phyloP scores from a whole-genome alignment of 2,888 invertebrate species.

The Amphipoea lucens region DNA sequence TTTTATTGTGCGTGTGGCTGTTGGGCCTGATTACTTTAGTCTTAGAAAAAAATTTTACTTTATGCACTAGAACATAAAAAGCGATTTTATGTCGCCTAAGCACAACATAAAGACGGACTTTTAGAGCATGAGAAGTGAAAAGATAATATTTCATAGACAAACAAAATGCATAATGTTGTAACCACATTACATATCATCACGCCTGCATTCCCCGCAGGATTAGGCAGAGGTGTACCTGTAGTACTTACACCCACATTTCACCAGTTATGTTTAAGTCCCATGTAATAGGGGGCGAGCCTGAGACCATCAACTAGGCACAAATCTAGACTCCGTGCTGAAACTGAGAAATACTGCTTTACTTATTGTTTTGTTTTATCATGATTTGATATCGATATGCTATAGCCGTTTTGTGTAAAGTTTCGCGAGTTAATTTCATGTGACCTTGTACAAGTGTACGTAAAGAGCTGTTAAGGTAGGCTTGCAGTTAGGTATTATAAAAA shows the following conservation, averaged over 20 bases:
- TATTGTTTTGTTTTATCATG: neutral
- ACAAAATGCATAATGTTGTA: neutral
- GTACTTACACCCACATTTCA: too few relatives aligned
- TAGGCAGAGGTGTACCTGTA: too few relatives aligned
- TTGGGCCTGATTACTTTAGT: too few relatives aligned
- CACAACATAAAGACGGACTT: too few relatives aligned
- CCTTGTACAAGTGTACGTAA: neutral
- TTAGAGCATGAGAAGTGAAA: too few relatives aligned
- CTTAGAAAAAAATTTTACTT: too few relatives aligned
- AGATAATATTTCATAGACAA: neutral
- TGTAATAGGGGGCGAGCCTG: neutral
- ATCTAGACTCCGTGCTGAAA: too few relatives aligned
- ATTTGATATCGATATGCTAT: neutral
- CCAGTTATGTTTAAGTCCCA: too few relatives aligned
- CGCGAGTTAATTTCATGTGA: neutral
- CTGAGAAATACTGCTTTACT: neutral
- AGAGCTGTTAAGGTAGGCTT: constrained; percentile 36
- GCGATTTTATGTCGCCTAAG: too few relatives aligned
- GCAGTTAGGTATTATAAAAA: constrained; percentile 4
- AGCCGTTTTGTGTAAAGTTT: neutral
- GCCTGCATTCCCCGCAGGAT: too few relatives aligned
- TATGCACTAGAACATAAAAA: too few relatives aligned
- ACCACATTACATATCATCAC: neutral
- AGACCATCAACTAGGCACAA: neutral
- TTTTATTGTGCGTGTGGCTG: too few relatives aligned